Evolutionary conservation across 1,140 invertebrate genomes (phyloP).

Genomic region (Aphaenogaster ashmeadi): DNA sequence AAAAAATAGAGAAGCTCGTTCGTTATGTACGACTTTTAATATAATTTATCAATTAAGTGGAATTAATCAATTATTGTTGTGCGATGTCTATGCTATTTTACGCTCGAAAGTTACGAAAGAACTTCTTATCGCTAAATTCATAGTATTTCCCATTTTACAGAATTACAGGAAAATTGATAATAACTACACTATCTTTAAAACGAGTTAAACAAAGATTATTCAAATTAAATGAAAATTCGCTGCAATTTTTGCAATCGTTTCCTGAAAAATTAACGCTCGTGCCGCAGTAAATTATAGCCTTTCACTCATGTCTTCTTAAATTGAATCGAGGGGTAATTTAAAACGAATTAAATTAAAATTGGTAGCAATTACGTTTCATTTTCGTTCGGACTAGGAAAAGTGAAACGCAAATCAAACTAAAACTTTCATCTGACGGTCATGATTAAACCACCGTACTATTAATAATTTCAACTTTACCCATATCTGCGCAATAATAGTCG

Average conservation of each 20-base stretch:
- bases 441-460: conserved; percentile 31
- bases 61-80: conserved; percentile 17
- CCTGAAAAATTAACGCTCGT: not conserved
- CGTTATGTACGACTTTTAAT: not conserved
- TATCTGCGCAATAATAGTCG: conserved; percentile 22
- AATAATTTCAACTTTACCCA: conserved; percentile 46
- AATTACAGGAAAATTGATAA: not conserved
- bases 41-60: conserved; percentile 13
- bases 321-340: conserved; percentile 1
- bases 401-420: conserved; percentile 29
- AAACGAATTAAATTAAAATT: conserved; percentile 24
- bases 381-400: conserved; percentile 5
- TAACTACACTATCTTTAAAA: not conserved
- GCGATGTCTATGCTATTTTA: not conserved
- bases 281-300: conserved; percentile 1
- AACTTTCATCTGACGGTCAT: conserved; percentile 5
- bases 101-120: not conserved
- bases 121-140: not conserved
- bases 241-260: conserved; percentile 11
- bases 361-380: conserved; percentile 21
- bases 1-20: conserved; percentile 6
- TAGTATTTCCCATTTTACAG: not conserved
- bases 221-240: conserved; percentile 25
- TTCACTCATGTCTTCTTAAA: not conserved
- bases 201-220: not conserved